Evolutionary conservation across 2,113 vertebrate species (phyloP).

Genomic region (Atlantisia rogersi): DNA sequence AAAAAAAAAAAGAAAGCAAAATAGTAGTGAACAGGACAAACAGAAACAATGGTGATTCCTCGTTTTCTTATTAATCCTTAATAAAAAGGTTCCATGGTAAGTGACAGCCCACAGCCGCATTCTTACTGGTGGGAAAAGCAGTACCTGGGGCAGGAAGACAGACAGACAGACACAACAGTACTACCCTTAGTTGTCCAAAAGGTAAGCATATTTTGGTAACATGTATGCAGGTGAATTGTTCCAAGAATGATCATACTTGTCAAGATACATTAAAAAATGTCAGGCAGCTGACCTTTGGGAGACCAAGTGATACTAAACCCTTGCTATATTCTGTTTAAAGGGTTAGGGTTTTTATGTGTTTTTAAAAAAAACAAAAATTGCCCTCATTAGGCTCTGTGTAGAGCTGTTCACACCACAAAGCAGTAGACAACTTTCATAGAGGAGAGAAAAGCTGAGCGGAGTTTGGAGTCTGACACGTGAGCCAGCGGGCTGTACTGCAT

Average conservation of each 20-base stretch:
- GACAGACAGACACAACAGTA: background rate
- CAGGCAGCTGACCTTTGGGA: background rate
- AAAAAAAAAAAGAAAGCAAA: background rate
- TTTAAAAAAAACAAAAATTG: background rate
- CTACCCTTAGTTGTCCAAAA: background rate
- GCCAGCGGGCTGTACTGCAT: background rate
- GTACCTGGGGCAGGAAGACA: background rate
- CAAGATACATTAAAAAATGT: background rate
- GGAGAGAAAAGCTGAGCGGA: rapidly evolving
- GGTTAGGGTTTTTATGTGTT: background rate
- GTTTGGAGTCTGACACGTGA: rapidly evolving
- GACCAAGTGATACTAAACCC: background rate
- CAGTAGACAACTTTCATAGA: background rate
- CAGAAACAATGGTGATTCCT: background rate
- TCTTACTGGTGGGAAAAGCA: background rate
- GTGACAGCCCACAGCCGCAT: background rate
- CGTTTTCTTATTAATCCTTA: background rate
- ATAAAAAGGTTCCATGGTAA: background rate
- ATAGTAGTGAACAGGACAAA: background rate
- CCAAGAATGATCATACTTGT: background rate
- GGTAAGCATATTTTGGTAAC: background rate
- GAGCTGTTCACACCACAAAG: background rate
- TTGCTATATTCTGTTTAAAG: background rate
- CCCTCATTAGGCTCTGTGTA: background rate
- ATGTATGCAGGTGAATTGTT: background rate